Conservation (phyloP, 2,888 invertebrate genomes). For the Autographa pulchrina region DNA sequence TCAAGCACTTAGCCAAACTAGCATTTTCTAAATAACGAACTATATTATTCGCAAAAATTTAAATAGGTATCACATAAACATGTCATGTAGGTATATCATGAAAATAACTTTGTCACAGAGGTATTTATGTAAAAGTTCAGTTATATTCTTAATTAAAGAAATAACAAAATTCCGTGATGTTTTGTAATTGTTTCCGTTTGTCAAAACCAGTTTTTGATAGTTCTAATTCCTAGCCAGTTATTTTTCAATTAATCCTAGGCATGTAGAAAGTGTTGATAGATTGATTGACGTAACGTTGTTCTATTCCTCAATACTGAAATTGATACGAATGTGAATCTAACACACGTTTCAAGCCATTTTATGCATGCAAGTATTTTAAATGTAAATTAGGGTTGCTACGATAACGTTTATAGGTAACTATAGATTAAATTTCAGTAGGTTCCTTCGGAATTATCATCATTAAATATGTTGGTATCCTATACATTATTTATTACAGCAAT, state of each 20-base stretch:
- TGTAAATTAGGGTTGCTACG: constrained; percentile 3
- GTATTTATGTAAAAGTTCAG: no score
- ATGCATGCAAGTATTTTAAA: neutral
- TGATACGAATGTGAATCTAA: neutral
- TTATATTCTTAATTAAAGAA: no score
- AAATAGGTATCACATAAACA: no score
- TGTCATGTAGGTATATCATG: no score
- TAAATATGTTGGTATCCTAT: no score
- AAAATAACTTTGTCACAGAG: no score
- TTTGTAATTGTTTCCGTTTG: neutral
- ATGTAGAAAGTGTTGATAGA: constrained; percentile 1
- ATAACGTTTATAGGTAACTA: neutral
- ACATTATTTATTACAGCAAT: no score
- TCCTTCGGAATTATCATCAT: neutral
- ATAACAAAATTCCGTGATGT: neutral
- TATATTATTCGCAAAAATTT: no score
- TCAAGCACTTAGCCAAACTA: no score
- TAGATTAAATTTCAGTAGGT: neutral
- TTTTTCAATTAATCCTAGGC: neutral
- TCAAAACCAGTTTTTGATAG: neutral
- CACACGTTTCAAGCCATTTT: neutral
- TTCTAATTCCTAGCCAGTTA: neutral
- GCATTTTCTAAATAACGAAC: no score
- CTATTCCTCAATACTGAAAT: neutral
- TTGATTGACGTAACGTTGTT: neutral